Conservation (phyloP, 2,797 vertebrate genomes). For the Glossophaga mutica region DNA sequence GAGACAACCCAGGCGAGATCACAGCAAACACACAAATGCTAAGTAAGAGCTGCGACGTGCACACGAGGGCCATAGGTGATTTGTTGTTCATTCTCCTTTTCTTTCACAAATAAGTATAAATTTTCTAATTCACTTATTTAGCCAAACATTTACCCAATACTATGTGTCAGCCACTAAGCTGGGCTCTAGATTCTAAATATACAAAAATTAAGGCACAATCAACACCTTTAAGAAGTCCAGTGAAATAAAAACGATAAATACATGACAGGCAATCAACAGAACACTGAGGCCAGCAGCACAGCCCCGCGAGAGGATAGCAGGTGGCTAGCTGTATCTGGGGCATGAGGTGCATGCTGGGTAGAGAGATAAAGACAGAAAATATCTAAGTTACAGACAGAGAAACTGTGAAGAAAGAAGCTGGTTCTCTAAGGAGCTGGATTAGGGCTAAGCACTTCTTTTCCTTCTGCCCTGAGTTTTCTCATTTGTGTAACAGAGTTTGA, state of each 20-base stretch:
- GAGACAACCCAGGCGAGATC: background rate
- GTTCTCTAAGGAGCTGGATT: background rate
- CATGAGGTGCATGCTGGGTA: background rate
- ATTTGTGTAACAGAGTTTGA: background rate
- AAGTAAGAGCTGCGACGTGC: background rate
- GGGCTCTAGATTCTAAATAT: background rate
- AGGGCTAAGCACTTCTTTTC: background rate
- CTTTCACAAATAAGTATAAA: background rate
- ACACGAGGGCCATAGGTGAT: background rate
- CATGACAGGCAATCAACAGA: background rate
- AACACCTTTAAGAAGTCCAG: constrained; percentile 7
- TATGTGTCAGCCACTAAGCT: background rate
- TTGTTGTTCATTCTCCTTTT: background rate
- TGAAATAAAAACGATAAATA: background rate
- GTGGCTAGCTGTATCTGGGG: background rate
- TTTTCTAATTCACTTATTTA: constrained; percentile 3
- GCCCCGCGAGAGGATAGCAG: background rate
- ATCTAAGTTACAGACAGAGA: background rate
- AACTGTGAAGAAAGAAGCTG: background rate
- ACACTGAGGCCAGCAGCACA: background rate
- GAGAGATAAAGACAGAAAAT: background rate
- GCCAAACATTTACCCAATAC: background rate
- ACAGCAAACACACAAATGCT: background rate
- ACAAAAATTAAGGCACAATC: background rate
- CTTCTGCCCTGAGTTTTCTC: background rate